Evolutionary conservation across 2,113 vertebrate genomes (phyloP), one percentile per base, ranked within the genome.

Genomic region (Leptocoma aspasia): DNA sequence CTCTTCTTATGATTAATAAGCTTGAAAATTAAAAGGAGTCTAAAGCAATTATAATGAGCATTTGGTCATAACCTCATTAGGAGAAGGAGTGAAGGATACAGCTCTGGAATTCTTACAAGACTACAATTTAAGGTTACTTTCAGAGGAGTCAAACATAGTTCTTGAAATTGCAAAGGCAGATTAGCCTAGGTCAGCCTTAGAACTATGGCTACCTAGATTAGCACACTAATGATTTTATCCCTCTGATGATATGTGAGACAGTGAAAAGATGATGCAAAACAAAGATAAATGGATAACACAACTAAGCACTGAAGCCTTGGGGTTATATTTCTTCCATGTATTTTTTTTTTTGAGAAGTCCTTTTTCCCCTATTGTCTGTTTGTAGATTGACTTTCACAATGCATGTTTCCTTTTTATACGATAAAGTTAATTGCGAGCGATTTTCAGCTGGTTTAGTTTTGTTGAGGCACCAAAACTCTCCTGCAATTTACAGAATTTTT

Each of bases 11-110:
- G 99, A 99, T 99, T 99, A 99, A 99, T 99, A 99, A 98, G 99
- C 98, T 99, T 98, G 98, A 99, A 99, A 99, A 99, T 99, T 99
- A 99, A 99, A 99, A 99, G 98, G 98, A 99, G 98, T 99, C 99
- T 98, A 98, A 99, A 99, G 99, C 99, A 99, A 99, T 99, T 99
- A 99, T 99, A 99, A 99, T 98, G 98, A 98, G 99, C 98, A 98
- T 98, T 98, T 99, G 99, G 99, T 99, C 99, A 99, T 99, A 99
- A 99, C 99, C 99, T 99, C 99, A 99, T 99, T 99, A 99, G 98
- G 98, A 97, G 95, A 98, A 98, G 97, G 98, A 97, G 98, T 97
- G 97, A 98, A 97, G 97, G 98, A 98, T 97, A 97, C 98, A 98
- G 98, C 96, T 96, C 97, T 90, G 96, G 97, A 97, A 98, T 98